phyloP scores from a whole-genome alignment of 2,797 vertebrate species.

The Sebastes steindachneri region DNA sequence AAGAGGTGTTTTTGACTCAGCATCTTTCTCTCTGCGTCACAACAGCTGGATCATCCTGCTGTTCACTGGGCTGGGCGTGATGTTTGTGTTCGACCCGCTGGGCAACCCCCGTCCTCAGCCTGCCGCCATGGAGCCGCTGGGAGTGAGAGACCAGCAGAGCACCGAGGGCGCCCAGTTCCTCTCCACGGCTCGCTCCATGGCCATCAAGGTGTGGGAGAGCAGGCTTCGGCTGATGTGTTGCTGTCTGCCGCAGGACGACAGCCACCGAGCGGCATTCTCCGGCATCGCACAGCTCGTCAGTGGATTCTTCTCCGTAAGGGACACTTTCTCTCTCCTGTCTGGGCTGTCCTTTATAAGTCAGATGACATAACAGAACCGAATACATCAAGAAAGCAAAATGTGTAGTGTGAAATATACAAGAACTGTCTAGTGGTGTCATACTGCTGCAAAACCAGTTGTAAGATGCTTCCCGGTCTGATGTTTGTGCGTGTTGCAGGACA shows the following conservation, averaged over 20 bases:
- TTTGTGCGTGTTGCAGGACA: conserved; percentile 87
- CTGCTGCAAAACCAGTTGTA: background rate
- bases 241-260: conserved; percentile 91
- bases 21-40: background rate
- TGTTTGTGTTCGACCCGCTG: conserved; percentile 94
- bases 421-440: background rate
- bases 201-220: conserved; percentile 92
- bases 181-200: conserved; percentile 88
- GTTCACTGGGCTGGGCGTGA: conserved; percentile 85
- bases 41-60: conserved; percentile 94
- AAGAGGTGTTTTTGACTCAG: background rate
- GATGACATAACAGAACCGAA: background rate
- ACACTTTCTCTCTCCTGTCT: background rate
- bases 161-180: conserved; percentile 88
- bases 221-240: conserved; percentile 92
- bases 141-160: conserved; percentile 85
- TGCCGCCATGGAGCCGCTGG: conserved; percentile 28
- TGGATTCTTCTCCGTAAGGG: conserved; percentile 90
- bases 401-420: background rate
- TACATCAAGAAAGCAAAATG: background rate
- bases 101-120: conserved; percentile 80
- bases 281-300: conserved; percentile 92
- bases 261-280: conserved; percentile 90
- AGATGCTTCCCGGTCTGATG: background rate
- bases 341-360: background rate